Conservation (phyloP, 2,888 invertebrate species). For the Spodoptera exigua region DNA sequence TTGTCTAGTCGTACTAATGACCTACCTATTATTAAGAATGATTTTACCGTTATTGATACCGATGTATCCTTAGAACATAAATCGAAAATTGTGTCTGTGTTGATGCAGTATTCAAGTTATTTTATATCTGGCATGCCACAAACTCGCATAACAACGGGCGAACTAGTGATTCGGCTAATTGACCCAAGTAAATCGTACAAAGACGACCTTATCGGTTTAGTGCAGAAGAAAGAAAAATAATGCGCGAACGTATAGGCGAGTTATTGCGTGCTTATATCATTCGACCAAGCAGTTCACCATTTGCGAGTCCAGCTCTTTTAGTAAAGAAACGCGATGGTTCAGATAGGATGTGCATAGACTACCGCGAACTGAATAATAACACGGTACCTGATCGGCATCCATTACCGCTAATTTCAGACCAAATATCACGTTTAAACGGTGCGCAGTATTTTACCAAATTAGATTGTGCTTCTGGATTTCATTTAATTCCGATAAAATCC, state of each 20-base stretch:
- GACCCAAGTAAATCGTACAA: constrained; percentile 5
- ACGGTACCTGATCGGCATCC: constrained; percentile 7
- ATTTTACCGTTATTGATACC: too few relatives aligned
- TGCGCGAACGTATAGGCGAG: constrained; percentile 13
- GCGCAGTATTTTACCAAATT: neutral
- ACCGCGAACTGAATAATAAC: constrained; percentile 6
- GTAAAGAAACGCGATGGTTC: constrained; percentile 12
- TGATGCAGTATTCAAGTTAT: too few relatives aligned
- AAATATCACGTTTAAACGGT: neutral
- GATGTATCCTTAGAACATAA: too few relatives aligned
- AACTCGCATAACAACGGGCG: neutral
- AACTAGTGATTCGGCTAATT: neutral
- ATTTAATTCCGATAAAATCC: constrained; percentile 1
- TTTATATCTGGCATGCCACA: too few relatives aligned
- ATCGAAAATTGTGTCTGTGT: too few relatives aligned
- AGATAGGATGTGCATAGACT: too few relatives aligned
- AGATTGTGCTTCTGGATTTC: neutral
- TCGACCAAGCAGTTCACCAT: constrained; percentile 26
- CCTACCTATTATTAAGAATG: too few relatives aligned
- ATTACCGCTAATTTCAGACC: constrained; percentile 3
- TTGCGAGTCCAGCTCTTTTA: constrained; percentile 14
- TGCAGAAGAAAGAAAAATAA: constrained; percentile 6
- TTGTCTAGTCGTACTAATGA: too few relatives aligned
- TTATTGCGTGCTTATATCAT: constrained; percentile 16
- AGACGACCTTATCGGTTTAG: too few relatives aligned